Conservation (phyloP, 2,888 invertebrate species). For the Polia nebulosa region DNA sequence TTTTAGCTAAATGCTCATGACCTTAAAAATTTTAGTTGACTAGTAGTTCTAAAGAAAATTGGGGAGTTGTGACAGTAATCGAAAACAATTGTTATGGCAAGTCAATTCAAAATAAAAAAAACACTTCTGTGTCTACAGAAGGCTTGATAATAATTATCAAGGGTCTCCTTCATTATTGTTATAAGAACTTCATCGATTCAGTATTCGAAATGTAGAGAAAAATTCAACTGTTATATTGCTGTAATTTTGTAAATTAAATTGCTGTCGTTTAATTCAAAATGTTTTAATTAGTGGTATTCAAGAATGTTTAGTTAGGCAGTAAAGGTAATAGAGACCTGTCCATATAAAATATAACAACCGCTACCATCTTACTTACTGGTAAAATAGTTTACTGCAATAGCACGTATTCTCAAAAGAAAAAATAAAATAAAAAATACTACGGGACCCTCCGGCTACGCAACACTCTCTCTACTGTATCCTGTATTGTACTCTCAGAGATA, state of each 20-base stretch:
- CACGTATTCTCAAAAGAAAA: neutral
- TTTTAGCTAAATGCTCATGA: neutral
- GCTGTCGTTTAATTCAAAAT: too few relatives aligned
- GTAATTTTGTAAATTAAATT: too few relatives aligned
- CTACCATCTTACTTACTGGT: too few relatives aligned
- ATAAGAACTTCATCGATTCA: neutral
- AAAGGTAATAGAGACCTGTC: too few relatives aligned
- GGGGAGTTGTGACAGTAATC: neutral
- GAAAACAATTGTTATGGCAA: neutral
- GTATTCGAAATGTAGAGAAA: neutral
- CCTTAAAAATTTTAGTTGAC: neutral
- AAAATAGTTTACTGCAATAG: too few relatives aligned
- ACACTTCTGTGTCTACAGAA: too few relatives aligned
- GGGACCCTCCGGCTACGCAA: neutral
- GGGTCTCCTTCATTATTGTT: too few relatives aligned
- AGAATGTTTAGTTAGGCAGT: too few relatives aligned
- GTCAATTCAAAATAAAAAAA: too few relatives aligned
- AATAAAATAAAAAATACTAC: neutral
- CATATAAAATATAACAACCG: too few relatives aligned
- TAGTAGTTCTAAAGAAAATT: neutral
- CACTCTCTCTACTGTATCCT: neutral
- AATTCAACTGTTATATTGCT: neutral
- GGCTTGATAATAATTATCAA: too few relatives aligned
- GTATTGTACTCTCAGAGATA: slow-evolving; percentile 16
- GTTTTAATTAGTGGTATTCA: too few relatives aligned